Evolutionary conservation across 2,888 invertebrate genomes (phyloP).

Genomic region (Acanthosepion lycidas): DNA sequence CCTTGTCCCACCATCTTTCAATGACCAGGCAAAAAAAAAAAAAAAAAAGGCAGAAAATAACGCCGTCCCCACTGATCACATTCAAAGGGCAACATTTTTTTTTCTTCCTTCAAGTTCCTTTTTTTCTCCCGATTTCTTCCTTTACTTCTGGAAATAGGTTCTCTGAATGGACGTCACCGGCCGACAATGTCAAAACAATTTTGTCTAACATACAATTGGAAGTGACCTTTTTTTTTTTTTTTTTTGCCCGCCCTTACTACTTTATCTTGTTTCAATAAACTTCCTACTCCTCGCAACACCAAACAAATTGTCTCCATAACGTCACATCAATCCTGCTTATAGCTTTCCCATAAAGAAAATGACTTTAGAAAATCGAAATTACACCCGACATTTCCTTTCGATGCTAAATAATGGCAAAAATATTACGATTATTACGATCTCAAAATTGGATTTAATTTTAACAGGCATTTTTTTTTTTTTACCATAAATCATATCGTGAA

Average conservation of each 20-base stretch:
- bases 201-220: background rate
- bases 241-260: background rate
- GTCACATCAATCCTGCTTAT: background rate
- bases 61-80: background rate
- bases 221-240: background rate
- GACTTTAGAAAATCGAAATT: background rate
- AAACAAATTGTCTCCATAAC: background rate
- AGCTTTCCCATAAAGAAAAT: background rate
- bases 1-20: background rate
- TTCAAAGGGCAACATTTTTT: background rate
- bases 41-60: background rate
- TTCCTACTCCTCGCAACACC: background rate
- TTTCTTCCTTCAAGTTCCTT: background rate
- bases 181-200: background rate
- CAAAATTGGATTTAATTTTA: background rate
- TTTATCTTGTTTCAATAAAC: conserved; percentile 22
- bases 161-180: background rate
- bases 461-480: background rate
- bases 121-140: background rate
- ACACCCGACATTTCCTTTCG: background rate
- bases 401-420: background rate
- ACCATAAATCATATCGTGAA: background rate
- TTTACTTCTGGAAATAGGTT: background rate
- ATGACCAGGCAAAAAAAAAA: background rate
- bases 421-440: background rate